Conservation (phyloP, 2,113 vertebrate genomes). For the Chitala chitala region DNA sequence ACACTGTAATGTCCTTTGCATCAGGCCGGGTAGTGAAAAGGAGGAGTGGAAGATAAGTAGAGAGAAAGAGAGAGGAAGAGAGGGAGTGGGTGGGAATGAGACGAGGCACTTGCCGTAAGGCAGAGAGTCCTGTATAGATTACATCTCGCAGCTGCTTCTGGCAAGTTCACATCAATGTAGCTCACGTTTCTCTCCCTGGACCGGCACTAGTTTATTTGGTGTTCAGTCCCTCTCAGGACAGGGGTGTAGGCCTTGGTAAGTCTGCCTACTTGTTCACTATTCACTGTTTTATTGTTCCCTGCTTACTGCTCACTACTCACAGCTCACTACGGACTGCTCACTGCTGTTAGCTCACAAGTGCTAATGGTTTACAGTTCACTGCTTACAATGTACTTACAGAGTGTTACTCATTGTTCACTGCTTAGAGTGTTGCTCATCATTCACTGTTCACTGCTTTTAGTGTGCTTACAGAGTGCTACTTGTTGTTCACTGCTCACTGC, state of each 20-base stretch:
- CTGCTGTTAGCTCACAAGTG: too few relatives aligned
- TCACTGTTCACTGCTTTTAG: not conserved
- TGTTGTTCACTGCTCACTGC: not conserved
- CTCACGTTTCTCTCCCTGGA: conserved; percentile 20
- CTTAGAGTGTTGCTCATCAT: not conserved
- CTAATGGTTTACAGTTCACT: too few relatives aligned
- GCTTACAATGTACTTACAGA: too few relatives aligned
- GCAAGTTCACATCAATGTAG: conserved; percentile 29
- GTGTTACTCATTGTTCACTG: too few relatives aligned
- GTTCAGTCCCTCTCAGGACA: not conserved
- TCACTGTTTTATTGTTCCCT: too few relatives aligned
- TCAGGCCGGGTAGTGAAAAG: not conserved
- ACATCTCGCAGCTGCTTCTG: conserved; percentile 23
- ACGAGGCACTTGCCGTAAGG: not conserved
- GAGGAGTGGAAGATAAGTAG: not conserved
- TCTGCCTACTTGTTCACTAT: too few relatives aligned
- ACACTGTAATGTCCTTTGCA: not conserved
- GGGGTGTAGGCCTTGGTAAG: conserved; percentile 31
- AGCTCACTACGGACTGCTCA: not conserved
- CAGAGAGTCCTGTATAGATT: not conserved
- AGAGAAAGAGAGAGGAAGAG: conserved; percentile 17
- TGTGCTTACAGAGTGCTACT: not conserved
- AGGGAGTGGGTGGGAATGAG: conserved; percentile 4
- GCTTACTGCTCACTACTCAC: too few relatives aligned
- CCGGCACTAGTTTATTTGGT: not conserved